phyloP scores from a whole-genome alignment of 2,113 vertebrate species.

The Caretta caretta region DNA sequence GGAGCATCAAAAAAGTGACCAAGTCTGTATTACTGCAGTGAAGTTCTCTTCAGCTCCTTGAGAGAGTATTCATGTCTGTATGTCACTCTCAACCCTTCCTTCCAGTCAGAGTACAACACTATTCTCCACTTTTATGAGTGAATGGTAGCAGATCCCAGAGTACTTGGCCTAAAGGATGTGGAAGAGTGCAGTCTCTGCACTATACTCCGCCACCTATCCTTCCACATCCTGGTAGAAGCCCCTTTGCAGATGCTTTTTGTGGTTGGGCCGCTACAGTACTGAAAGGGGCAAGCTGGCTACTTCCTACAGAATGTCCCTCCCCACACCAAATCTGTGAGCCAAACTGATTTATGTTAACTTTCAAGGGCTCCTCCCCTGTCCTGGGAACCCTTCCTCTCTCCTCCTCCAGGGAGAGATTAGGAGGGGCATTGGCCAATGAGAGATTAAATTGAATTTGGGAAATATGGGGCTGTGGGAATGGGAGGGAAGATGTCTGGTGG shows the following conservation, averaged over 20 bases:
- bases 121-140: not conserved
- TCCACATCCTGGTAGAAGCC: not conserved
- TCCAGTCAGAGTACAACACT: not conserved
- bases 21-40: not conserved
- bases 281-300: not conserved
- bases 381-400: not conserved
- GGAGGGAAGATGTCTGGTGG: not conserved
- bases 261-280: not conserved
- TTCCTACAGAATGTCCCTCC: not conserved
- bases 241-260: not conserved
- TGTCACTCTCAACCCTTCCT: not conserved
- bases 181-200: not conserved
- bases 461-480: not conserved
- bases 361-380: not conserved
- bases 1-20: not conserved
- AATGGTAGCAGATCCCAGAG: not conserved
- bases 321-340: not conserved
- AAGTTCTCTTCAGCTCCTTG: not conserved
- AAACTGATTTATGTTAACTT: not conserved
- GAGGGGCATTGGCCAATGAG: not conserved
- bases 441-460: not conserved
- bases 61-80: not conserved
- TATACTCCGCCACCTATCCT: not conserved
- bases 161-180: not conserved
- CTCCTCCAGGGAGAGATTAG: not conserved